Conservation (phyloP, 2,888 invertebrate species). For the Galerucella pusilla region DNA sequence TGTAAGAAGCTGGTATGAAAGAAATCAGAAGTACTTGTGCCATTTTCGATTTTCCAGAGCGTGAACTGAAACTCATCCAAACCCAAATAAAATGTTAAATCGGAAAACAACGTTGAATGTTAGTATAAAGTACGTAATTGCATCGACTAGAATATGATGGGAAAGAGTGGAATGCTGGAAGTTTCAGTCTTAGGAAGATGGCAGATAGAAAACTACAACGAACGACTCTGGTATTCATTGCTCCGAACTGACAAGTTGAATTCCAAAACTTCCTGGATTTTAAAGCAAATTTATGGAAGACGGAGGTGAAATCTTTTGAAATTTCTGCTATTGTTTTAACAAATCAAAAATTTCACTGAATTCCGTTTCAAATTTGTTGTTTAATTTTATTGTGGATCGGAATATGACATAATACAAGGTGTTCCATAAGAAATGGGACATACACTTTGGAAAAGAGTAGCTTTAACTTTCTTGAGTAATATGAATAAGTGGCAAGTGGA, state of each 20-base stretch:
- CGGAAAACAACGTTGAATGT: constrained; percentile 35
- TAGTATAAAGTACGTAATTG: constrained; percentile 16
- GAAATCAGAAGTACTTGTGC: too few relatives aligned
- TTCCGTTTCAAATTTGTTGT: too few relatives aligned
- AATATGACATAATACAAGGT: too few relatives aligned
- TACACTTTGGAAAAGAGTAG: too few relatives aligned
- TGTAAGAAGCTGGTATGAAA: too few relatives aligned
- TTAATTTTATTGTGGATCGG: too few relatives aligned
- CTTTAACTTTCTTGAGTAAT: too few relatives aligned
- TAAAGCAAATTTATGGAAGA: constrained; percentile 3
- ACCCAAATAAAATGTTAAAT: constrained; percentile 25
- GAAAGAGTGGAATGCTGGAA: constrained; percentile 28
- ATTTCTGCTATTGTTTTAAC: background rate
- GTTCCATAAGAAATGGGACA: too few relatives aligned
- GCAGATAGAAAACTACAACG: constrained; percentile 17
- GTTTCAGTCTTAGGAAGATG: constrained; percentile 1
- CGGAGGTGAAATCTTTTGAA: background rate
- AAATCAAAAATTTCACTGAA: too few relatives aligned
- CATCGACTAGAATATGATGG: constrained; percentile 15
- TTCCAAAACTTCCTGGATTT: constrained; percentile 17
- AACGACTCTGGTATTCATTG: constrained; percentile 13
- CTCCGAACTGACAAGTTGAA: constrained; percentile 20
- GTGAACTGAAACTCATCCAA: background rate
- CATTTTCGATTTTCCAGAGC: too few relatives aligned
- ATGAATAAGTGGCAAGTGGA: too few relatives aligned